Percentiles rank a stretch among this genome's conserved stretches.
Conservation (phyloP, 2,113 vertebrate genomes). For the Pelvicachromis taeniatus region DNA sequence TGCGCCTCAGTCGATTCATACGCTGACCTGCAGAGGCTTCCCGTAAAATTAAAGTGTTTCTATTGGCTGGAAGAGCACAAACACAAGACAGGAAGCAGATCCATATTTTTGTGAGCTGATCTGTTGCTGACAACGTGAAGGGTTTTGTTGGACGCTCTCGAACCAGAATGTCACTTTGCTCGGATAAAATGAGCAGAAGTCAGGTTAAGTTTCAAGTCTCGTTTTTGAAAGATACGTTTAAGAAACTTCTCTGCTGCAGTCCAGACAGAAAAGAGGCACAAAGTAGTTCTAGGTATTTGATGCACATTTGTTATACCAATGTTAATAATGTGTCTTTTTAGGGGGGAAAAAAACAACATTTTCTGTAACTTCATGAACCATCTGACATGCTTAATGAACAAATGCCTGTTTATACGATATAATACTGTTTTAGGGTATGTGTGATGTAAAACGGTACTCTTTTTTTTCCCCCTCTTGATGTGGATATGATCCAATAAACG, state of each 20-base stretch:
- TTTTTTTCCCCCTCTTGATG: constrained; percentile 6
- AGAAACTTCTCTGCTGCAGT: background rate
- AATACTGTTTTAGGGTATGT: constrained; percentile 21
- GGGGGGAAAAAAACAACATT: background rate
- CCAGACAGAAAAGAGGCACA: background rate
- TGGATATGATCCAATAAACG: constrained; percentile 54
- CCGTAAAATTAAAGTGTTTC: background rate
- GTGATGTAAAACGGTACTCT: constrained; percentile 38
- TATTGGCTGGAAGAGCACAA: constrained; percentile 28
- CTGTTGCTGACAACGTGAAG: background rate
- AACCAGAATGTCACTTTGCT: background rate
- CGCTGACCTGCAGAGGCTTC: background rate
- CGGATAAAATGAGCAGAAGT: background rate
- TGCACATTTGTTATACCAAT: background rate
- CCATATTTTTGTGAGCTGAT: background rate
- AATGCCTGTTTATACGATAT: constrained; percentile 52
- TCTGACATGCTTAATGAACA: constrained; percentile 21
- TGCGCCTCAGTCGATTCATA: background rate
- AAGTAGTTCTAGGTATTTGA: background rate
- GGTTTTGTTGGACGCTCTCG: background rate
- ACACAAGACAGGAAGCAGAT: background rate
- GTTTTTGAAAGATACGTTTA: background rate
- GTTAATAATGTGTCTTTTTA: background rate
- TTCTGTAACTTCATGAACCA: constrained; percentile 2
- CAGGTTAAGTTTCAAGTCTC: background rate